Evolutionary conservation across 2,888 invertebrate genomes (phyloP), one percentile per base, ranked within the genome.

Genomic region (Erannis defoliaria): DNA sequence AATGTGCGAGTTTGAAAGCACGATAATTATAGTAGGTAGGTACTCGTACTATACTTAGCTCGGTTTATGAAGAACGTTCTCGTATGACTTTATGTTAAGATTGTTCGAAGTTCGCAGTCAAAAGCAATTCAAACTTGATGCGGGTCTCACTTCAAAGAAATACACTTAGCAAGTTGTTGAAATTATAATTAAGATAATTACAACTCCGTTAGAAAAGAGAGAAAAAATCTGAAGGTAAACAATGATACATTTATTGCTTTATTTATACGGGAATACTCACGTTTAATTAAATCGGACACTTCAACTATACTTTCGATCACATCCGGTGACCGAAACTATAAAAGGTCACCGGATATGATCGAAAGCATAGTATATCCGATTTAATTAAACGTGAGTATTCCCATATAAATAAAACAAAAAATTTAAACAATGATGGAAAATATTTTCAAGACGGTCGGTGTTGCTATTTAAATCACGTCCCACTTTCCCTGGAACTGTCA

Each of bases 1-100:
- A 58, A 67, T 59, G 51, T 58, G 62, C 51, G 60, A 62, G 61
- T 62, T 67, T 58, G 50, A 56, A 64, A 64, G 55, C 64, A 56
- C 53, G 55, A 43, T 51, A 64, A 60, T 67, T 57, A 51, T 53
- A 49, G 42, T 50, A 14, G 35, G 21, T 19, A 45, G 38, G 35
- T 51, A 53, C 9, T 46, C n/a, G 12, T 35, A 35, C 42, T 42
- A 21, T 62, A 56, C 33, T 56, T 54, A 59, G 40, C 33, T 29
- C 43, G 14, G 38, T 45, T 40, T 21, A 46, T 45, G 49, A 55
- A 51, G 45, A 61, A 61, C 45, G 42, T 6, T 55, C 65, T 68
- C 70, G 55, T 68, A 60, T 75, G 72, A 71, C 66, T 67, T 71
- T 68, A 66, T 66, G 67, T 55, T 67, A 73, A 68, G 70, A 68